A percentile compares a stretch with the other conserved stretches of the same genome.
These are phyloP conservation scores for Sarcophilus harrisii DNA, from an alignment of 2,797 vertebrate genomes.

Conservation along the genomic window DNA sequence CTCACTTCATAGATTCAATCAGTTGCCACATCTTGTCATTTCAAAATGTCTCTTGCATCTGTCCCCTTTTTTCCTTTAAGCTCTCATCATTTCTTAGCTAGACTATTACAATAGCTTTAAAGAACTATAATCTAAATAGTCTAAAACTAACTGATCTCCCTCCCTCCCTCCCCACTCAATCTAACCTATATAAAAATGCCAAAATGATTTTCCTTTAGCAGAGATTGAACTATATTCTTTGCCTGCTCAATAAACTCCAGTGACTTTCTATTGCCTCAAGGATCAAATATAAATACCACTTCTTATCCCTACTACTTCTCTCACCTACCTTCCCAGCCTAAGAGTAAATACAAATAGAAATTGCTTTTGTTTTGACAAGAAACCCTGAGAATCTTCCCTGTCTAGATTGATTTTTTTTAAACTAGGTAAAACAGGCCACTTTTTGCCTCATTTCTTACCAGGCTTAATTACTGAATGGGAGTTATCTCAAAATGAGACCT, in stretches of 20 bases:
- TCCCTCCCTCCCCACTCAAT: not conserved
- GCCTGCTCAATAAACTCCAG: not conserved
- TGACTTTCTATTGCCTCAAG: not conserved
- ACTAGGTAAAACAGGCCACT: not conserved
- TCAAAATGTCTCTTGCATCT: not conserved
- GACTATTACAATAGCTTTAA: not conserved
- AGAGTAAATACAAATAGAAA: not conserved
- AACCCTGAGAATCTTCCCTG: not conserved
- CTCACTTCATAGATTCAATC: too few species aligned
- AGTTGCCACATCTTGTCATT: not conserved
- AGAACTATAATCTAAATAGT: too few species aligned
- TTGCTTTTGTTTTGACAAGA: not conserved
- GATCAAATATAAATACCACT: not conserved
- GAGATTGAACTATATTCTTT: not conserved
- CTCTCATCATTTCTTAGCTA: not conserved
- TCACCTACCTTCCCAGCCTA: not conserved
- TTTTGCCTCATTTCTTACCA: not conserved
- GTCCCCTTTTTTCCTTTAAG: not conserved
- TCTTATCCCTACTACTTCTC: not conserved
- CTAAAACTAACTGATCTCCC: not conserved
- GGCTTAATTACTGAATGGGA: not conserved
- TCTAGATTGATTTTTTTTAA: not conserved
- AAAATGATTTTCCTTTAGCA: not conserved
- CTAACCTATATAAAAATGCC: not conserved
- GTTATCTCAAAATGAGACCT: not conserved